These are phyloP conservation scores for Hemicrepidius hirtus DNA, from an alignment of 2,888 invertebrate species.

Conservation along the genomic window DNA sequence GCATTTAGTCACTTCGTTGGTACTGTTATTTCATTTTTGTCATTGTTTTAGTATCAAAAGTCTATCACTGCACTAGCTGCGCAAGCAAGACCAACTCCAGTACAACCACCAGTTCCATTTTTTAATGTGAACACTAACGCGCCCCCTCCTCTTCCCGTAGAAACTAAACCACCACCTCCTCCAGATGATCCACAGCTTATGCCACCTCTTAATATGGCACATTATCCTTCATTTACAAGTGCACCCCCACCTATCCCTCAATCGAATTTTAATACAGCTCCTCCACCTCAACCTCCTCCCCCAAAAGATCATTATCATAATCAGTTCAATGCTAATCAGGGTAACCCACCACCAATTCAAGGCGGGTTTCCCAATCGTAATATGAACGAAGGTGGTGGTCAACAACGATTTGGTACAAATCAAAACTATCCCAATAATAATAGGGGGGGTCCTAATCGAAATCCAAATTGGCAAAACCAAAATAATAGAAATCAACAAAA, in stretches of 20 bases:
- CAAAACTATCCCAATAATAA: constrained; percentile 41
- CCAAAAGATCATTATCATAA: constrained; percentile 51
- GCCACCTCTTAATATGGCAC: constrained; percentile 58
- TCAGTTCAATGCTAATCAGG: constrained; percentile 63
- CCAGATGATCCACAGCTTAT: constrained; percentile 66
- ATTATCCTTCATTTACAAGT: constrained; percentile 56
- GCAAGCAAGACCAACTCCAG: constrained; percentile 48
- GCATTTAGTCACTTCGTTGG: background rate
- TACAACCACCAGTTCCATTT: constrained; percentile 60
- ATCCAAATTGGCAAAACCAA: constrained; percentile 45
- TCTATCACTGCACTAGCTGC: constrained; percentile 69
- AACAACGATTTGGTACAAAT: constrained; percentile 29
- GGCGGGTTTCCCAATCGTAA: constrained; percentile 33
- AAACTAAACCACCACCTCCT: constrained; percentile 70
- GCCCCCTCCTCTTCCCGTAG: constrained; percentile 73
- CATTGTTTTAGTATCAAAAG: constrained; percentile 72
- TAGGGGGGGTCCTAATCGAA: constrained; percentile 8
- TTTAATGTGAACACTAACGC: constrained; percentile 63
- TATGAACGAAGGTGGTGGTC: constrained; percentile 2
- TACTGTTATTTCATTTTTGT: constrained; percentile 12
- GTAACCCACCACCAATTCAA: constrained; percentile 47
- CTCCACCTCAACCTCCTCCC: constrained; percentile 61
- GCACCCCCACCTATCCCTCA: constrained; percentile 59
- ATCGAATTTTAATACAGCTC: constrained; percentile 57
- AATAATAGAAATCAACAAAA: constrained; percentile 18